Percentiles rank a stretch among this genome's conserved stretches.
Evolutionary conservation across 2,113 vertebrate genomes (phyloP).

Genomic region (Hippocampus guttulatus): DNA sequence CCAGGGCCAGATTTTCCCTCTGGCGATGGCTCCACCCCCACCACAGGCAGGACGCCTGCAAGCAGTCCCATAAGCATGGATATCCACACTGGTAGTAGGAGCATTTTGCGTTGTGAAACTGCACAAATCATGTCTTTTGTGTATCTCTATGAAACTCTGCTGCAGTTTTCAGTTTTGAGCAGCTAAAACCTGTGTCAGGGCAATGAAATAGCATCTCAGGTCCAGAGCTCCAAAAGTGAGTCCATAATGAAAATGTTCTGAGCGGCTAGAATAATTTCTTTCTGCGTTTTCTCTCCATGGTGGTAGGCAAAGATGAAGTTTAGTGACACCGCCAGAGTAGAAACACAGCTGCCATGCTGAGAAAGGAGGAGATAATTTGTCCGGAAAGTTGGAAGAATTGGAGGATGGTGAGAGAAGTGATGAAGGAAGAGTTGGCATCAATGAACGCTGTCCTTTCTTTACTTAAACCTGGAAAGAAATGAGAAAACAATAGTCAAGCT

Average conservation of each 20-base stretch:
- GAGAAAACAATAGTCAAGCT: neutral
- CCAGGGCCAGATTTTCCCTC: constrained; percentile 42
- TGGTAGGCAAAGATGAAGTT: constrained; percentile 59
- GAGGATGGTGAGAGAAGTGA: neutral
- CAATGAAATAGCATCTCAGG: constrained; percentile 50
- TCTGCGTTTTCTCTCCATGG: constrained; percentile 96
- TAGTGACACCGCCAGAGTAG: constrained; percentile 56
- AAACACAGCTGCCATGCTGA: constrained; percentile 57
- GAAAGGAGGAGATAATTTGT: constrained; percentile 4
- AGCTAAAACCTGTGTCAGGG: constrained; percentile 28
- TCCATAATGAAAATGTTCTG: constrained; percentile 63
- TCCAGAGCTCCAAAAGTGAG: constrained; percentile 66
- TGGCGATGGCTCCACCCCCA: constrained; percentile 71
- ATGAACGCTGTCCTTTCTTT: neutral
- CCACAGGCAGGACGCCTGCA: constrained; percentile 74
- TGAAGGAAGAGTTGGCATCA: neutral
- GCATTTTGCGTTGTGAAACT: constrained; percentile 37
- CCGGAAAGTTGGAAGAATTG: neutral
- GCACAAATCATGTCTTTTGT: constrained; percentile 3
- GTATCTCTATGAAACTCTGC: constrained; percentile 38
- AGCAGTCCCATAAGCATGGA: constrained; percentile 77
- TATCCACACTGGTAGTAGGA: constrained; percentile 67
- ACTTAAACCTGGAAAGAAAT: constrained; percentile 10
- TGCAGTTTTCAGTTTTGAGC: constrained; percentile 22
- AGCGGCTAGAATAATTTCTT: constrained; percentile 85